These are phyloP conservation scores for Antrozous pallidus DNA, from an alignment of 2,797 vertebrate species.

Conservation along the genomic window DNA sequence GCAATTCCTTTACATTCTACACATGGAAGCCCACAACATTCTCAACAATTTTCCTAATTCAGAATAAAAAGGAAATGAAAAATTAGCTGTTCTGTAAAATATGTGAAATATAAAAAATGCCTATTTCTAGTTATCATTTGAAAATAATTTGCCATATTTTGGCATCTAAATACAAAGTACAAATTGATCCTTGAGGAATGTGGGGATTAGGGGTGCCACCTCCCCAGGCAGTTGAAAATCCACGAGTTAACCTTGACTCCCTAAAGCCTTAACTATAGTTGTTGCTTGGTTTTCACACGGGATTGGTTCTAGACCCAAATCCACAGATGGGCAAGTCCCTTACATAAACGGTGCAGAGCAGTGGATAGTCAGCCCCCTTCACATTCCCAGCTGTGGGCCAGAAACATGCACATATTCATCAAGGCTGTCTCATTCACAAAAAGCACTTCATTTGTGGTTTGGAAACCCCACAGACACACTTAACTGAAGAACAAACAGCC, in stretches of 20 bases:
- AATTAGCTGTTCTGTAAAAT: conserved; percentile 49
- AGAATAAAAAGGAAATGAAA: conserved; percentile 53
- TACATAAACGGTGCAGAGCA: background rate
- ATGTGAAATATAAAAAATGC: conserved; percentile 37
- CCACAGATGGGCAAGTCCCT: background rate
- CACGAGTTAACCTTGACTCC: background rate
- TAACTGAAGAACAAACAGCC: conserved; percentile 3
- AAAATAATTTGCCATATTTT: conserved; percentile 61
- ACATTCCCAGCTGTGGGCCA: background rate
- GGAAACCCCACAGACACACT: conserved; percentile 23
- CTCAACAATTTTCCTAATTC: conserved; percentile 4
- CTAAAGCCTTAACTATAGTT: background rate
- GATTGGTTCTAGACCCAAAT: background rate
- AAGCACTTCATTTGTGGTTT: conserved; percentile 39
- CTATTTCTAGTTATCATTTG: conserved; percentile 36
- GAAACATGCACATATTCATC: background rate
- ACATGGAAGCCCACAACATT: background rate
- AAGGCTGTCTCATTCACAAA: conserved; percentile 15
- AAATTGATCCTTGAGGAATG: background rate
- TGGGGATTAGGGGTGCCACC: background rate
- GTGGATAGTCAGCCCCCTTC: background rate
- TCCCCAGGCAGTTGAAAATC: background rate
- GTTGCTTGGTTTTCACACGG: background rate
- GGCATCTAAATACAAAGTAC: conserved; percentile 61
- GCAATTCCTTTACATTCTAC: background rate